phyloP scores from a whole-genome alignment of 2,113 vertebrate species.

The Geothlypis trichas region DNA sequence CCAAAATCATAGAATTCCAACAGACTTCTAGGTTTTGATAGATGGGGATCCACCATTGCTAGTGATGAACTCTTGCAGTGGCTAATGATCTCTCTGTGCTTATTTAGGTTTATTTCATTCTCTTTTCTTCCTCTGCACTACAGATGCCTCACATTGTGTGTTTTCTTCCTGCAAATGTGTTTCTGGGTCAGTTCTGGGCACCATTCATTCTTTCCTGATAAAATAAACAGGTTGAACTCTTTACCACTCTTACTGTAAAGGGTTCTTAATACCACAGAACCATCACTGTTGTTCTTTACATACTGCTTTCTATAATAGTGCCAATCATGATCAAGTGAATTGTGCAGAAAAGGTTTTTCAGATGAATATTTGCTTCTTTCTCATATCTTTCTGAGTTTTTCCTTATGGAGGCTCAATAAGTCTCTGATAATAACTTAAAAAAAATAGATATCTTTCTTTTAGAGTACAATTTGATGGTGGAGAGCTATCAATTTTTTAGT shows the following conservation, averaged over 20 bases:
- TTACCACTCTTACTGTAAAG: background rate
- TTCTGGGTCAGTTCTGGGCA: background rate
- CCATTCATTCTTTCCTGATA: background rate
- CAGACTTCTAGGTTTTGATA: background rate
- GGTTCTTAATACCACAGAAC: background rate
- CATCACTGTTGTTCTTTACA: background rate
- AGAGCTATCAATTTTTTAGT: background rate
- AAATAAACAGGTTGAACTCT: background rate
- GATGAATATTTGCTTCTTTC: background rate
- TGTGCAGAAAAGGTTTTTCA: rapidly evolving
- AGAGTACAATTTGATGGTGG: background rate
- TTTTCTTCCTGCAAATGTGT: background rate
- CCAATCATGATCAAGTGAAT: background rate
- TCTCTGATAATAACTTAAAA: background rate
- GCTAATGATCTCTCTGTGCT: background rate
- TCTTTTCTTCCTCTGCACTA: background rate
- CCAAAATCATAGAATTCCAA: background rate
- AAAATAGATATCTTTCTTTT: background rate
- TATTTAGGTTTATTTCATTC: background rate
- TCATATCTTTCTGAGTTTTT: background rate
- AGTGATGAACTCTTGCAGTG: background rate
- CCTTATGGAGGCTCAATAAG: background rate
- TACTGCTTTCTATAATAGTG: background rate
- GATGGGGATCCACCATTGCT: background rate
- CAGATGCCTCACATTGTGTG: background rate